These are phyloP conservation scores for Furcifer pardalis DNA, from an alignment of 2,797 vertebrate genomes.

Conservation along the genomic window DNA sequence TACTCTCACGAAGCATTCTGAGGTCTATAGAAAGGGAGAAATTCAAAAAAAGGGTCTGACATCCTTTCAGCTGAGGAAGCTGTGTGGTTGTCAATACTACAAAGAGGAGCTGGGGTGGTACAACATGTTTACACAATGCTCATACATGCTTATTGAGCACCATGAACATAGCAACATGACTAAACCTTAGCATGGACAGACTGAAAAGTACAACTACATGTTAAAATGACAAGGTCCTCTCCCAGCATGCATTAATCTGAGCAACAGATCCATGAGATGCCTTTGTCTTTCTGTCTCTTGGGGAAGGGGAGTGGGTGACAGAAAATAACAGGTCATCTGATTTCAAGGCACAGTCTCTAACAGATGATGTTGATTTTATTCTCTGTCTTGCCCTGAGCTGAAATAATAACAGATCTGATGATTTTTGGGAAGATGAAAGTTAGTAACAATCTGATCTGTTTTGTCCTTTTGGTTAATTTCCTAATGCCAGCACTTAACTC, in stretches of 20 bases:
- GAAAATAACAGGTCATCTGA: neutral
- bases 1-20: neutral
- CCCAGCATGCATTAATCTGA: neutral
- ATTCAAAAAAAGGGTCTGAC: neutral
- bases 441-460: neutral
- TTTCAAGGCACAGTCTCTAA: neutral
- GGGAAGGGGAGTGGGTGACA: too few relatives aligned
- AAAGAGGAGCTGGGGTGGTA: neutral
- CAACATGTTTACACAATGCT: neutral
- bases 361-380: neutral
- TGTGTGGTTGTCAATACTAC: neutral
- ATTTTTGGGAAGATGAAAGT: neutral
- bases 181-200: neutral
- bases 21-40: neutral
- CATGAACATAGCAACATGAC: neutral
- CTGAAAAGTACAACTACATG: neutral
- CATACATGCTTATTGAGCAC: neutral
- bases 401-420: neutral
- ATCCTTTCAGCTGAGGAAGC: neutral
- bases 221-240: neutral
- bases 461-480: constrained; percentile 3
- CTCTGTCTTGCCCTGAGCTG: neutral
- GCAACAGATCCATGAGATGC: neutral
- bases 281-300: neutral
- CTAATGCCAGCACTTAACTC: neutral